A percentile compares a stretch with the other conserved stretches of the same genome.
Conservation (phyloP, 2,113 vertebrate genomes). For the Gila orcuttii region DNA sequence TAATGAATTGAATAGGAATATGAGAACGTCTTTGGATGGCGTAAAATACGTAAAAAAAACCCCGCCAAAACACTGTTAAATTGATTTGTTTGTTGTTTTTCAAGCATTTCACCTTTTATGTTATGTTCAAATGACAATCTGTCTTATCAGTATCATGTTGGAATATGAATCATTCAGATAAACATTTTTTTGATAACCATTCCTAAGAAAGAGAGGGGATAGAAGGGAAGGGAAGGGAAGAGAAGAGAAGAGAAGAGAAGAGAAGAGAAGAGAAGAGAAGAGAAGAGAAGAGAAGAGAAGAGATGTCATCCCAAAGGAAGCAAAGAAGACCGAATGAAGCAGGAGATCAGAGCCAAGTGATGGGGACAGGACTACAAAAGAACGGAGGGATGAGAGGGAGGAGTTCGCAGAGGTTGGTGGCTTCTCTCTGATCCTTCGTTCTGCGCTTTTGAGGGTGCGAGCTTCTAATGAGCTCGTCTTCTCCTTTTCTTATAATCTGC, state of each 20-base stretch:
- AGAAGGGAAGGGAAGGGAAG: not conserved
- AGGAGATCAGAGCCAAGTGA: conserved; percentile 38
- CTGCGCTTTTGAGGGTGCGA: conserved; percentile 67
- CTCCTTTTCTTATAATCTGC: conserved; percentile 75
- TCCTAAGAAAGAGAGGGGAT: too few relatives aligned
- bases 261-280: conserved; percentile 5
- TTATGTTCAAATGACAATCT: too few relatives aligned
- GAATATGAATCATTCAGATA: not conserved
- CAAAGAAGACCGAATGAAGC: conserved; percentile 4
- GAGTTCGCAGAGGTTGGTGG: conserved; percentile 54
- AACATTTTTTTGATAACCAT: too few relatives aligned
- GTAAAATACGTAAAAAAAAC: too few relatives aligned
- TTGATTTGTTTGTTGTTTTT: too few relatives aligned
- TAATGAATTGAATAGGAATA: too few relatives aligned
- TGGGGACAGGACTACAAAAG: conserved; percentile 45
- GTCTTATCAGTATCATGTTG: not conserved
- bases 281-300: not conserved
- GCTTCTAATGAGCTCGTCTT: conserved; percentile 74
- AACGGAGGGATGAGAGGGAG: conserved; percentile 35
- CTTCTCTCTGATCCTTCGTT: conserved; percentile 65
- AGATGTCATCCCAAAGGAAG: conserved; percentile 10
- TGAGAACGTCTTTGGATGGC: too few relatives aligned
- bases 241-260: conserved; percentile 7
- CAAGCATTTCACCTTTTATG: too few relatives aligned
- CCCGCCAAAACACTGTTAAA: too few relatives aligned